These are phyloP conservation scores for Cryptocephalus primarius DNA, from an alignment of 2,888 invertebrate species.

Conservation along the genomic window DNA sequence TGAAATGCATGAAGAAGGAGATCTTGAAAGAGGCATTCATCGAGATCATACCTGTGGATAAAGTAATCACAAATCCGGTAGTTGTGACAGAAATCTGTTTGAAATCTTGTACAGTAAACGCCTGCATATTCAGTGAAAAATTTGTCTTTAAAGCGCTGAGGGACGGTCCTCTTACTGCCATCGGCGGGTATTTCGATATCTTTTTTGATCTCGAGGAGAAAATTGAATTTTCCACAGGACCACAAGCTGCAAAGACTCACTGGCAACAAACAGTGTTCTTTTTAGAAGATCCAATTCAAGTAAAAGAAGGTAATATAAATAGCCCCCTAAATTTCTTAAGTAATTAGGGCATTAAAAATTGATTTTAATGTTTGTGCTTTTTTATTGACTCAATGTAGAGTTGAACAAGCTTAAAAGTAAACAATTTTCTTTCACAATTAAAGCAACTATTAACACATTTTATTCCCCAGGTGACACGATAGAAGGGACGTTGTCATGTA, in stretches of 20 bases:
- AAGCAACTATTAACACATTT: slow-evolving; percentile 1
- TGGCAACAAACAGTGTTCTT: slow-evolving; percentile 94
- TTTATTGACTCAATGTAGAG: not conserved
- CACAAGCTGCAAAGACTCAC: slow-evolving; percentile 65
- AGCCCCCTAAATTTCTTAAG: no score
- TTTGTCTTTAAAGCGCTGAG: slow-evolving; percentile 55
- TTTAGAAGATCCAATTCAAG: slow-evolving; percentile 58
- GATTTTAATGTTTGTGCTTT: no score
- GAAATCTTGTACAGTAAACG: slow-evolving; percentile 57
- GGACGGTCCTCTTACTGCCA: slow-evolving; percentile 62
- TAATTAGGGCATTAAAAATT: not conserved
- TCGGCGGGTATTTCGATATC: slow-evolving; percentile 88
- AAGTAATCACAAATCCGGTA: slow-evolving; percentile 55
- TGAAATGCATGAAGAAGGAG: slow-evolving; percentile 81
- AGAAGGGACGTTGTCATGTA: slow-evolving; percentile 63
- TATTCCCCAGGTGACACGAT: slow-evolving; percentile 43
- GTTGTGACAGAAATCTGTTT: slow-evolving; percentile 65
- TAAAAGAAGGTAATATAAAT: slow-evolving; percentile 49
- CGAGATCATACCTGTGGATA: slow-evolving; percentile 51
- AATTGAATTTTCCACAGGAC: slow-evolving; percentile 69
- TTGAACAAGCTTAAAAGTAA: not conserved
- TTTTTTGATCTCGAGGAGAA: slow-evolving; percentile 63
- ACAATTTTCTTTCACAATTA: not conserved
- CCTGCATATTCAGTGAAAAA: slow-evolving; percentile 59
- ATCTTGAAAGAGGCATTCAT: slow-evolving; percentile 70